Percentiles rank a stretch among this genome's conserved stretches.
These are phyloP conservation scores for Slavum lentiscoides DNA, from an alignment of 2,888 invertebrate genomes.

Conservation along the genomic window DNA sequence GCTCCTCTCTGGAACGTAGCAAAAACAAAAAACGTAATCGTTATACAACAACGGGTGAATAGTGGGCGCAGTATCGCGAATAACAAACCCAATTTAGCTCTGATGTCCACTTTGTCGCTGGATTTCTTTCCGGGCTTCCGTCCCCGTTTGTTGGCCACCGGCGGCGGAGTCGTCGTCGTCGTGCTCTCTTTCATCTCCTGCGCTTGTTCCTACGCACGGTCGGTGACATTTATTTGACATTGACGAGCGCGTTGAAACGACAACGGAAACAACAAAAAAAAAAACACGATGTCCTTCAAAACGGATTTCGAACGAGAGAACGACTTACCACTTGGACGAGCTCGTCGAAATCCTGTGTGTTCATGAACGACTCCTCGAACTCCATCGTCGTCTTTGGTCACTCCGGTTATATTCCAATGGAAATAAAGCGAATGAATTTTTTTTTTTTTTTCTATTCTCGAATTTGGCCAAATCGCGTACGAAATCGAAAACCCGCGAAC, in stretches of 20 bases:
- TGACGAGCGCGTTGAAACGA: too few relatives aligned
- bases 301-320: not conserved
- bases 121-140: constrained; percentile 85
- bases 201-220: constrained; percentile 55
- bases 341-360: constrained; percentile 55
- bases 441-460: not conserved
- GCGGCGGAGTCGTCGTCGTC: constrained; percentile 62
- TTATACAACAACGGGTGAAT: too few relatives aligned
- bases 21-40: too few relatives aligned
- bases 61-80: too few relatives aligned
- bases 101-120: constrained; percentile 87
- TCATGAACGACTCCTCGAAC: constrained; percentile 56
- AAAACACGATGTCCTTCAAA: not conserved
- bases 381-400: constrained; percentile 50
- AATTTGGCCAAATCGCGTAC: not conserved
- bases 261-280: too few relatives aligned
- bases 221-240: not conserved
- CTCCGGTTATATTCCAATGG: too few relatives aligned
- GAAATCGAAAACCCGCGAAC: constrained; percentile 29
- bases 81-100: constrained; percentile 82
- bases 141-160: constrained; percentile 68
- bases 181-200: constrained; percentile 73
- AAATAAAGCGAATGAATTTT: too few relatives aligned
- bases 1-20: constrained; percentile 75
- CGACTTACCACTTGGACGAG: constrained; percentile 43